Evolutionary conservation across 2,113 vertebrate genomes (phyloP).

Genomic region (Platycercus adscitus): DNA sequence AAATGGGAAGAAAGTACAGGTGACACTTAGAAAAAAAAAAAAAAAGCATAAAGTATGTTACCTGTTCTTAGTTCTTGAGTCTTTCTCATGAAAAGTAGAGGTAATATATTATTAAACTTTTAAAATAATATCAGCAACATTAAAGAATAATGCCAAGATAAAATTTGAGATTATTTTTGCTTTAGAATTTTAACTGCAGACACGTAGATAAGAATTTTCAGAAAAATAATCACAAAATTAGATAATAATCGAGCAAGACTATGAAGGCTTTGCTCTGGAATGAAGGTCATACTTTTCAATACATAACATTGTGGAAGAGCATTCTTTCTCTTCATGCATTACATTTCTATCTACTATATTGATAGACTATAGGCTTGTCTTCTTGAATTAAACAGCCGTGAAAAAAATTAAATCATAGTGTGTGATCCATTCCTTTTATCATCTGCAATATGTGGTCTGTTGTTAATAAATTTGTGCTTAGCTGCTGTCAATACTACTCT

Average conservation of each 20-base stretch:
- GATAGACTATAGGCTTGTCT: neutral
- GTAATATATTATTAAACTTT: neutral
- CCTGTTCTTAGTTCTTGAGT: neutral
- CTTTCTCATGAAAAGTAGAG: neutral
- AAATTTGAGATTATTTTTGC: neutral
- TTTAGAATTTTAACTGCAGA: neutral
- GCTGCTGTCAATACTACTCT: neutral
- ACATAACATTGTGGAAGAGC: neutral
- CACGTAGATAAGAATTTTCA: neutral
- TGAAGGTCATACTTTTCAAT: neutral
- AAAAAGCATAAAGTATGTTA: neutral
- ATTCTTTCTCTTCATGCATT: neutral
- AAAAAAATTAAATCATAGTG: neutral
- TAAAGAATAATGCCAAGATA: neutral
- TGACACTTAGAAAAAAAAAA: neutral
- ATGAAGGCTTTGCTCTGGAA: neutral
- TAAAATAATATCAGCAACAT: neutral
- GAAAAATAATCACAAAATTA: neutral
- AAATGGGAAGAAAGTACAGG: neutral
- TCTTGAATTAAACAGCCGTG: neutral
- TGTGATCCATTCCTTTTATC: neutral
- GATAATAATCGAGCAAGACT: neutral
- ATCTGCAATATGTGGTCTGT: neutral
- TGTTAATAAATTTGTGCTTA: neutral
- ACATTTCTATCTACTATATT: neutral